phyloP scores from a whole-genome alignment of 2,888 invertebrate genomes.

The Nomada hirtipes region DNA sequence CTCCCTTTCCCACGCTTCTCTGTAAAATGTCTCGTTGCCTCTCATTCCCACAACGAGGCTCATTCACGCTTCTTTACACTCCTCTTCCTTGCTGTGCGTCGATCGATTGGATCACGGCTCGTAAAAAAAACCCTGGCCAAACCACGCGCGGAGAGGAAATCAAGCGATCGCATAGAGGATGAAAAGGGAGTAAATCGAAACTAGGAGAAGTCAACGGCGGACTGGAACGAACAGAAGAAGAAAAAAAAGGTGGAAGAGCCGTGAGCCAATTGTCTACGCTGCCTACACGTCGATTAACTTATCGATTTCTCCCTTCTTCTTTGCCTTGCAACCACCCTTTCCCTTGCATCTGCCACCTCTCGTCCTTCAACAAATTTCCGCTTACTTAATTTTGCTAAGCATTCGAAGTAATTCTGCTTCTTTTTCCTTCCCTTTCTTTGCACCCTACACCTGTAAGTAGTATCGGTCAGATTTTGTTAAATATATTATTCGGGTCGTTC shows the following conservation, averaged over 20 bases:
- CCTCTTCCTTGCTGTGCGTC: slow-evolving; percentile 39
- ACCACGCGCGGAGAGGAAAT: neutral
- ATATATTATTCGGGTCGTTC: neutral
- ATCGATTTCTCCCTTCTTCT: slow-evolving; percentile 30
- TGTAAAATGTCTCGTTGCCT: slow-evolving; percentile 30
- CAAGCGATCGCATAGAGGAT: neutral
- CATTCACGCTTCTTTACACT: slow-evolving; percentile 21
- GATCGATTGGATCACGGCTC: slow-evolving; percentile 68
- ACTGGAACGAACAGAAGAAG: slow-evolving; percentile 3
- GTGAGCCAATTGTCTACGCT: slow-evolving; percentile 64
- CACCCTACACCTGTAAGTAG: too few relatives aligned
- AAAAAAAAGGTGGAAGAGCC: slow-evolving; percentile 50
- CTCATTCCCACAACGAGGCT: slow-evolving; percentile 44
- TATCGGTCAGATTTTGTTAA: neutral
- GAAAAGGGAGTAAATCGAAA: slow-evolving; percentile 19
- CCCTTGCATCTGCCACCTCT: slow-evolving; percentile 1
- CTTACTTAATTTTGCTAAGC: neutral
- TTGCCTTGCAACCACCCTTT: slow-evolving; percentile 13
- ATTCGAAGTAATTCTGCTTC: too few relatives aligned
- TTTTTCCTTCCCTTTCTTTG: neutral
- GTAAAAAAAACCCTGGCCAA: slow-evolving; percentile 32
- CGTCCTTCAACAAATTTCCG: slow-evolving; percentile 4
- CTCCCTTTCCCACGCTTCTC: neutral
- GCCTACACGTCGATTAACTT: slow-evolving; percentile 42
- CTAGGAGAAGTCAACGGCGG: neutral